Conservation (phyloP, 2,888 invertebrate species). For the Tanypteryx hageni region DNA sequence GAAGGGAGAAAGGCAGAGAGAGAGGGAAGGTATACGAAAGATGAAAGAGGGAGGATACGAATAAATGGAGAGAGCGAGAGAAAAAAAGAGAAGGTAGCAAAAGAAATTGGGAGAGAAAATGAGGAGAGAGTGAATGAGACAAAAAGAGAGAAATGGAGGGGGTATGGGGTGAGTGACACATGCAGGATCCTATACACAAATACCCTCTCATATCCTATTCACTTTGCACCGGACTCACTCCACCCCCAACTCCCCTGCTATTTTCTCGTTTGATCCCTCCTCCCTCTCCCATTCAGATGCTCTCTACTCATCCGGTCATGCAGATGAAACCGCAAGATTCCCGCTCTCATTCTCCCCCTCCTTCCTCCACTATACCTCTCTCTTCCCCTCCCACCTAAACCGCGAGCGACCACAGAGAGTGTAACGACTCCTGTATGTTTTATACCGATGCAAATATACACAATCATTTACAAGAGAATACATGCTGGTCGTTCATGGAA, state of each 20-base stretch:
- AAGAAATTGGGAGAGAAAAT: not conserved
- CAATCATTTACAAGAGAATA: too few relatives aligned
- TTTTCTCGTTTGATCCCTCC: not conserved
- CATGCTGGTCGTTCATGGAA: too few relatives aligned
- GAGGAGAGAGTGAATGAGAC: slow-evolving; percentile 15
- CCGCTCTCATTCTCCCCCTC: not conserved
- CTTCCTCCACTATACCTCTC: too few relatives aligned
- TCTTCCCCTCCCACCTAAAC: not conserved
- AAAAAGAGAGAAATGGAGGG: slow-evolving; percentile 36
- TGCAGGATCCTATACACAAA: not conserved
- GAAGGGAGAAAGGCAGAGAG: not conserved
- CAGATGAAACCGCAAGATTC: not conserved
- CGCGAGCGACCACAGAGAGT: not conserved
- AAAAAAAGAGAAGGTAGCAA: not conserved
- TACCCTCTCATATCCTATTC: too few relatives aligned
- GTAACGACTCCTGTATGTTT: not conserved
- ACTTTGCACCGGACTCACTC: too few relatives aligned
- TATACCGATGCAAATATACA: too few relatives aligned
- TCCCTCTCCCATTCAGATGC: not conserved
- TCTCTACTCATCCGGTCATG: not conserved
- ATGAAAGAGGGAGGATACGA: not conserved
- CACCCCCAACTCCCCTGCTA: too few relatives aligned
- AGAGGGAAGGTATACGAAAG: not conserved
- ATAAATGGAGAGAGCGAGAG: slow-evolving; percentile 17
- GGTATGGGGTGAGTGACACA: slow-evolving; percentile 4